These are phyloP conservation scores for Acanthornis magna DNA, from an alignment of 2,797 vertebrate species.

Conservation along the genomic window DNA sequence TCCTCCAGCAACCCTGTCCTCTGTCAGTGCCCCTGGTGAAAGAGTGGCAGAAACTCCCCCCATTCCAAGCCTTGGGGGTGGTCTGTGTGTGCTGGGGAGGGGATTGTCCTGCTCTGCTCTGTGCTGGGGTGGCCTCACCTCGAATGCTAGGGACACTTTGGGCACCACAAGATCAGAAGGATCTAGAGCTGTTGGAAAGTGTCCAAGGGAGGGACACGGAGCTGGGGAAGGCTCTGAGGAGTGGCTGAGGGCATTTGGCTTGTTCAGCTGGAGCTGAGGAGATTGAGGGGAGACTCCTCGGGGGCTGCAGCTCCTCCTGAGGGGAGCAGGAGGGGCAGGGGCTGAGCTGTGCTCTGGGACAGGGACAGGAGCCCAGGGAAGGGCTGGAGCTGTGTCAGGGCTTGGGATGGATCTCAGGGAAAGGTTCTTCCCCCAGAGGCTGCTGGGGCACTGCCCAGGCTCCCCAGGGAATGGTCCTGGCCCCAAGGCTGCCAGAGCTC, in stretches of 20 bases:
- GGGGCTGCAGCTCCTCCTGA: no score
- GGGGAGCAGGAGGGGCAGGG: neutral
- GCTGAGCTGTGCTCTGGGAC: neutral
- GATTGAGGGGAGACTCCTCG: neutral
- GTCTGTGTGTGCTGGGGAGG: neutral
- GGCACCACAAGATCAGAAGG: neutral
- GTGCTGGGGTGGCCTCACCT: neutral
- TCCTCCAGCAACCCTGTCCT: neutral
- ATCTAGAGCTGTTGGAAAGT: neutral
- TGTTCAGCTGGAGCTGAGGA: neutral
- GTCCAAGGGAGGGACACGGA: neutral
- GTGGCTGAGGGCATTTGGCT: neutral
- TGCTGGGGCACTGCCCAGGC: neutral
- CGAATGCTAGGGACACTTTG: neutral
- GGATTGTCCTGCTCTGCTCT: neutral
- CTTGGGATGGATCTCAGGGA: neutral
- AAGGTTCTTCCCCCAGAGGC: neutral
- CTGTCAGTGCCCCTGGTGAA: neutral
- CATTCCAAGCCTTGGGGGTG: neutral
- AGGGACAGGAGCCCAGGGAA: neutral
- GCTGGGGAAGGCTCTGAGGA: neutral
- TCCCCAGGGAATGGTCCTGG: neutral
- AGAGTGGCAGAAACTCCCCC: neutral
- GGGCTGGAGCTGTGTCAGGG: neutral
- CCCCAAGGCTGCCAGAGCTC: neutral